These are phyloP conservation scores for Pogonocherus hispidulus DNA, from an alignment of 2,888 invertebrate genomes.

Conservation along the genomic window DNA sequence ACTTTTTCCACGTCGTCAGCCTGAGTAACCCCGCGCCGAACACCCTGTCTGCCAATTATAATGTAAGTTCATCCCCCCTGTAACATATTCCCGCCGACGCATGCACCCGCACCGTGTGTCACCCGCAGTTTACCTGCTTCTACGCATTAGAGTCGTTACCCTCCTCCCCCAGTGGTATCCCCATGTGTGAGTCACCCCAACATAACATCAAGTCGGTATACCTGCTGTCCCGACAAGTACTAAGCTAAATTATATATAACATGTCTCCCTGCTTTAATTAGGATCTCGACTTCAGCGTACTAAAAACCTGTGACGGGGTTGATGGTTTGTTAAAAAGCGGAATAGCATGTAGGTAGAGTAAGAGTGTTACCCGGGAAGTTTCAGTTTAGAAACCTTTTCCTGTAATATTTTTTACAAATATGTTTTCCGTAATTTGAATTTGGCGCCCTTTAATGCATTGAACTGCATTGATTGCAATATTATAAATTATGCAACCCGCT, in stretches of 20 bases:
- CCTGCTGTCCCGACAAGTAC: constrained; percentile 48
- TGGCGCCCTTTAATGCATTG: no score
- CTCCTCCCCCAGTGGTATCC: constrained; percentile 21
- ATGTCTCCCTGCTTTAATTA: constrained; percentile 41
- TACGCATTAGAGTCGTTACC: constrained; percentile 43
- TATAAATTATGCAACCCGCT: no score
- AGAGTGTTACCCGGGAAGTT: no score
- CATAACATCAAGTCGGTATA: constrained; percentile 26
- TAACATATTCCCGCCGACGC: constrained; percentile 55
- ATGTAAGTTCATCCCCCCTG: constrained; percentile 45
- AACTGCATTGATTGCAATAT: no score
- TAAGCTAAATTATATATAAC: constrained; percentile 54
- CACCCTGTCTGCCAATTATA: not conserved
- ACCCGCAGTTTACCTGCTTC: constrained; percentile 55
- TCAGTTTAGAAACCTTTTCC: no score
- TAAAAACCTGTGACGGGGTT: not conserved
- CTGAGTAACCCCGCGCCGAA: not conserved
- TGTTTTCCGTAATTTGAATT: no score
- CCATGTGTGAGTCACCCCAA: constrained; percentile 38
- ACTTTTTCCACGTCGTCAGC: no score
- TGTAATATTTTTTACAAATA: no score
- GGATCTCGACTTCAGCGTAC: constrained; percentile 33
- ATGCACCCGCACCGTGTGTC: constrained; percentile 57
- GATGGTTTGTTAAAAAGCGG: no score
- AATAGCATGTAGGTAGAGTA: no score